Evolutionary conservation across 2,113 vertebrate genomes (phyloP).

Genomic region (Odontophorus gujanensis): DNA sequence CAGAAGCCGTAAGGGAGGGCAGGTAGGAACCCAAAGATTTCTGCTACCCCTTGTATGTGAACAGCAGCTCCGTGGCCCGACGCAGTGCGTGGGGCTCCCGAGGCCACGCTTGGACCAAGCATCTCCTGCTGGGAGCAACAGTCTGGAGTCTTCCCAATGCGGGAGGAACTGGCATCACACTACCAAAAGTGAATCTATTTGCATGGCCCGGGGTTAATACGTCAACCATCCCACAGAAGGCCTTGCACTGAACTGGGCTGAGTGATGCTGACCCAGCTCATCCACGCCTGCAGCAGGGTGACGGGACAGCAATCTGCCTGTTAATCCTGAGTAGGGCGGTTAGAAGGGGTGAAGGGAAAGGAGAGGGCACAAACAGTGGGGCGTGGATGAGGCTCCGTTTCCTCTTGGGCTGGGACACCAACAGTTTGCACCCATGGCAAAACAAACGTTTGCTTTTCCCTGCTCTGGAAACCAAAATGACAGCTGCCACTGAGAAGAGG

Average conservation of each 20-base stretch:
- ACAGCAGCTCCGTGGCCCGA: fast-evolving
- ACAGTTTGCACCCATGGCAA: not conserved
- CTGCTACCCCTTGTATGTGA: fast-evolving
- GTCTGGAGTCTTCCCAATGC: not conserved
- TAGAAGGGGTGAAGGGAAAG: no score
- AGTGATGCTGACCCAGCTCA: fast-evolving
- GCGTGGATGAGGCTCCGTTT: not conserved
- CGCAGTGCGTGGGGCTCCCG: fast-evolving
- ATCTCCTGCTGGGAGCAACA: not conserved
- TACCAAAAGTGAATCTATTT: fast-evolving
- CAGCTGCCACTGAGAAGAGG: no score
- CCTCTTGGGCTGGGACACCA: not conserved
- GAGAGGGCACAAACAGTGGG: not conserved
- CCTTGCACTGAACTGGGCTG: fast-evolving
- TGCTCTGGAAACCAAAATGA: no score
- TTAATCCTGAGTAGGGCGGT: no score
- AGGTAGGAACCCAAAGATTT: not conserved
- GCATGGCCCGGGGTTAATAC: fast-evolving
- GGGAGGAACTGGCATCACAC: not conserved
- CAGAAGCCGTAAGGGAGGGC: not conserved
- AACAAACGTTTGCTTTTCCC: no score
- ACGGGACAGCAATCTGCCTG: not conserved
- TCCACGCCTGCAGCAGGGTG: fast-evolving
- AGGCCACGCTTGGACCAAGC: not conserved
- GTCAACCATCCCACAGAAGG: no score